Percentiles rank a stretch among this genome's conserved stretches.
These are phyloP conservation scores for Andrena chrysosceles DNA, from an alignment of 2,888 invertebrate species.

Conservation along the genomic window DNA sequence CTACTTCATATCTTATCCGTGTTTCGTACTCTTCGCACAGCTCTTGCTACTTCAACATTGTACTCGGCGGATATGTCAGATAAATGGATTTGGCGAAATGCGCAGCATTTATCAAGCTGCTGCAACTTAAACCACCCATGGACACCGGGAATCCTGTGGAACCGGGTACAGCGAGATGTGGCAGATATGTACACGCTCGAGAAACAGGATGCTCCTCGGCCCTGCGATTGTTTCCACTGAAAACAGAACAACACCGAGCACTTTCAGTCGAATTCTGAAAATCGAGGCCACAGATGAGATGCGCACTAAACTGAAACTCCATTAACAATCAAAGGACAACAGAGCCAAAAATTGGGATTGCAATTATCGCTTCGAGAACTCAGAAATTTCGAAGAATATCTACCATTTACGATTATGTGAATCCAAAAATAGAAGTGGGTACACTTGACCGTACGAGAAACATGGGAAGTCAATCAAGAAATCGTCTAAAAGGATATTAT, in stretches of 20 bases:
- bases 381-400: too few species aligned
- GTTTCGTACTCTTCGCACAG: background rate
- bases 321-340: too few species aligned
- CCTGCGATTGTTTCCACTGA: background rate
- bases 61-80: background rate
- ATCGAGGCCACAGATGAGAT: background rate
- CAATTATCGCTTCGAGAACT: too few species aligned
- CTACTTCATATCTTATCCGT: constrained; percentile 25
- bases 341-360: too few species aligned
- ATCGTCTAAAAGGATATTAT: background rate
- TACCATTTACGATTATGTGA: too few species aligned
- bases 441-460: too few species aligned
- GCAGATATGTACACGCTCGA: background rate
- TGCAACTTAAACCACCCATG: constrained; percentile 11
- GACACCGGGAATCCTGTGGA: background rate
- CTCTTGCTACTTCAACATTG: constrained; percentile 5
- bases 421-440: background rate
- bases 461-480: background rate
- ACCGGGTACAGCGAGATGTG: background rate
- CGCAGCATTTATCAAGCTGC: constrained; percentile 33
- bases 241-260: background rate
- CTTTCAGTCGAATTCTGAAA: background rate
- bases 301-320: too few species aligned
- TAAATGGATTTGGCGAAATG: constrained; percentile 42
- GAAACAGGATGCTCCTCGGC: background rate